Percentiles rank a stretch among this genome's conserved stretches.
phyloP scores from a whole-genome alignment of 2,113 vertebrate species.

The Hemibagrus wyckioides region DNA sequence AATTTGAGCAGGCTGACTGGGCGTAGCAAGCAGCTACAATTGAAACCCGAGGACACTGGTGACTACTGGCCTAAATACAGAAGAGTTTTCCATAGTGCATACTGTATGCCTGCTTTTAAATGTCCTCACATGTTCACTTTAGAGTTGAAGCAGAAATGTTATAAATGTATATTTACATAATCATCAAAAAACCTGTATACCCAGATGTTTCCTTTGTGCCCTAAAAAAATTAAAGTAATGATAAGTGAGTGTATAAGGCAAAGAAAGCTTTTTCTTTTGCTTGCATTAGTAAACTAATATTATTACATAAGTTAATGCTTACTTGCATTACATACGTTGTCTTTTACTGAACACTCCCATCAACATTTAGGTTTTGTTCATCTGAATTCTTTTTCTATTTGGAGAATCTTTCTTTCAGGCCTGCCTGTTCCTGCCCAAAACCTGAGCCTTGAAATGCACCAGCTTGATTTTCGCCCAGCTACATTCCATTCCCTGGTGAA shows the following conservation, averaged over 20 bases:
- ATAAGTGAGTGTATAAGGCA: background rate
- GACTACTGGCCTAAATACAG: constrained; percentile 53
- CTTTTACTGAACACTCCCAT: constrained; percentile 13
- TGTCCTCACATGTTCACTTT: background rate
- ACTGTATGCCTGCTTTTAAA: background rate
- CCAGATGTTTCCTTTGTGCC: background rate
- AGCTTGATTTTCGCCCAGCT: constrained; percentile 30
- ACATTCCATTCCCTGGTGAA: constrained; percentile 48
- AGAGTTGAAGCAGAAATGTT: background rate
- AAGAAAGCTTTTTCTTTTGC: background rate
- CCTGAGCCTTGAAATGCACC: constrained; percentile 24
- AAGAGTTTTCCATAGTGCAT: constrained; percentile 46
- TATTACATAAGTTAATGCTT: background rate
- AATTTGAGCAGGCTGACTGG: constrained; percentile 65
- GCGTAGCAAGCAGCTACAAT: constrained; percentile 49
- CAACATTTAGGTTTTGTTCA: background rate
- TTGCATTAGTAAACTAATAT: background rate
- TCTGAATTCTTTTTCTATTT: constrained; percentile 9
- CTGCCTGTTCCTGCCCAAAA: constrained; percentile 61
- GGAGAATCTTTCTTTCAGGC: constrained; percentile 42
- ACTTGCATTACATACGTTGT: background rate
- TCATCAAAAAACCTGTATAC: background rate
- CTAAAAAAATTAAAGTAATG: background rate
- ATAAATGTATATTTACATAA: too few relatives aligned
- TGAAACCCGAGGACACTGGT: constrained; percentile 67